Percentiles rank a stretch among this genome's conserved stretches.
These are phyloP conservation scores for Sebastes diaconus DNA, from an alignment of 2,797 vertebrate genomes.

Conservation along the genomic window DNA sequence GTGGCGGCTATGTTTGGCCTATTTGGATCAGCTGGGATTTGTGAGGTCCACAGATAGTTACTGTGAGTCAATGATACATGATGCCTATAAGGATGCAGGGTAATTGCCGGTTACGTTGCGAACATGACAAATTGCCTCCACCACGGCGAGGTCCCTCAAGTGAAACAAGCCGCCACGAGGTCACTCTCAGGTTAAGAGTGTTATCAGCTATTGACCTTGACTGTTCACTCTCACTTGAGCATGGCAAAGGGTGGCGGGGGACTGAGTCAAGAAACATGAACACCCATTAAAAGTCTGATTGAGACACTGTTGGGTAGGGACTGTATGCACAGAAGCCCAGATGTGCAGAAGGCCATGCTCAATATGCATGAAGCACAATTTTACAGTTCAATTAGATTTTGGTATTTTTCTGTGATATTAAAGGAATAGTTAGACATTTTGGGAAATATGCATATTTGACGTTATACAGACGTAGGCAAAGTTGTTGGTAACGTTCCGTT, in stretches of 20 bases:
- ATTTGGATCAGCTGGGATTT: slow-evolving; percentile 72
- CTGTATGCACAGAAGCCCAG: not conserved
- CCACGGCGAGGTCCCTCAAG: slow-evolving; percentile 64
- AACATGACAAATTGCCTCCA: slow-evolving; percentile 79
- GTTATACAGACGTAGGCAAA: too few species aligned
- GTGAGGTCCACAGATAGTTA: slow-evolving; percentile 68
- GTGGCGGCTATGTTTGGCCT: slow-evolving; percentile 65
- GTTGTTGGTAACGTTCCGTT: too few species aligned
- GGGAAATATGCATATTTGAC: not conserved
- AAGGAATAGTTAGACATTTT: not conserved
- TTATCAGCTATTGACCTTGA: slow-evolving; percentile 78
- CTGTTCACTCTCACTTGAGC: slow-evolving; percentile 46
- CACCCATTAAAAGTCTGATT: slow-evolving; percentile 23
- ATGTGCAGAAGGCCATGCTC: not conserved
- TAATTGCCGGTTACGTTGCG: slow-evolving; percentile 76
- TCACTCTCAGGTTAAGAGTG: slow-evolving; percentile 73
- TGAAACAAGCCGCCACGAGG: slow-evolving; percentile 64
- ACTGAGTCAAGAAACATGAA: slow-evolving; percentile 14
- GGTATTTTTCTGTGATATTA: not conserved
- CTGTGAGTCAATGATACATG: slow-evolving; percentile 78
- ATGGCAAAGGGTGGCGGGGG: slow-evolving; percentile 31
- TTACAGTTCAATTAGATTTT: not conserved
- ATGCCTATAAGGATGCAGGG: slow-evolving; percentile 74
- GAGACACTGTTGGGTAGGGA: not conserved
- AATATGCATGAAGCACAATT: not conserved